Conservation (phyloP, 2,113 vertebrate genomes). For the Sardina pilchardus region DNA sequence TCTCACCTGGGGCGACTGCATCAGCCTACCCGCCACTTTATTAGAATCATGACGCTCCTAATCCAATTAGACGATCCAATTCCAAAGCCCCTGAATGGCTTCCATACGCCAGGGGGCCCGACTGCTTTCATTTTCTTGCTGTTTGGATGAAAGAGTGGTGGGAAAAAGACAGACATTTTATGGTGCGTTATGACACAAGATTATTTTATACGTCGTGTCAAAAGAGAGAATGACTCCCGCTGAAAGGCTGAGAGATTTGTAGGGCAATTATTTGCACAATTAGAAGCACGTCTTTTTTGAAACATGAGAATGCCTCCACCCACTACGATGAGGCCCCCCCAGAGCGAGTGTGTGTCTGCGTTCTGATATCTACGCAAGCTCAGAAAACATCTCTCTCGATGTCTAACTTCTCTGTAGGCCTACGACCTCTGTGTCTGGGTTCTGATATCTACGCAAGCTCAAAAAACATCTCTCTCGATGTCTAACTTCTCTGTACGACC, state of each 20-base stretch:
- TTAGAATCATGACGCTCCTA: conserved; percentile 57
- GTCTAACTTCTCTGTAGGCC: neutral
- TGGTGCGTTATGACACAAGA: conserved; percentile 41
- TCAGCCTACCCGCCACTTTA: conserved; percentile 49
- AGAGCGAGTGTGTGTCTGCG: neutral
- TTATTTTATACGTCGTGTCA: conserved; percentile 43
- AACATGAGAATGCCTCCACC: neutral
- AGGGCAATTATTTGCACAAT: conserved; percentile 47
- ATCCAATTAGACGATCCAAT: conserved; percentile 57
- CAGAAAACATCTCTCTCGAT: neutral
- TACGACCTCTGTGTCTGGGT: no score
- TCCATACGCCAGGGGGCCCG: conserved; percentile 50
- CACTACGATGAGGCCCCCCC: neutral
- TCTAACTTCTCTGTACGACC: no score
- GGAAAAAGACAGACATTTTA: conserved; percentile 36
- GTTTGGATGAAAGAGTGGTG: conserved; percentile 7
- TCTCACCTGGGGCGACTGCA: conserved; percentile 36
- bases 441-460: no score
- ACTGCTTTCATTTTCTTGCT: conserved; percentile 38
- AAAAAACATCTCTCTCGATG: no score
- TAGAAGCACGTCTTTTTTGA: neutral
- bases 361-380: neutral
- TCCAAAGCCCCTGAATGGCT: conserved; percentile 42
- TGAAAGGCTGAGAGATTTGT: conserved; percentile 45
- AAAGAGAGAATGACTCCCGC: conserved; percentile 37